Evolutionary conservation across 2,888 invertebrate genomes (phyloP), one percentile per base, ranked within the genome.

Genomic region (Troides helena): DNA sequence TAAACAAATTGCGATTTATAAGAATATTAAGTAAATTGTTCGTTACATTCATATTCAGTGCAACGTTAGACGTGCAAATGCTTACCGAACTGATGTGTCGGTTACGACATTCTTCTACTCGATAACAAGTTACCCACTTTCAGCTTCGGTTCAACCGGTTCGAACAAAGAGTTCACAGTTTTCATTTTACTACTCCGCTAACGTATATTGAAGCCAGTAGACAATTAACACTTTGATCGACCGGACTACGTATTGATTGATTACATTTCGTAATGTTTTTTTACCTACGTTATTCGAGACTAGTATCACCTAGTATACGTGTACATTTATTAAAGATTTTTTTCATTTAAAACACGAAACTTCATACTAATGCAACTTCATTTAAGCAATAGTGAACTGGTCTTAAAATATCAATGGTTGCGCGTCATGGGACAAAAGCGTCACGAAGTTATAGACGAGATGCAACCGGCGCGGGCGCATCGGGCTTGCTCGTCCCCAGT

Each of bases 31-130:
- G 76, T 82, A 86, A 86, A 88, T 87, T 86, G 86, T 81, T 73
- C 76, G 78, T 87, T 84, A 86, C 88, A 89, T 89, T 88, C 85
- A 78, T 79, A 84, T 86, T 87, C 87, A 90, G 90, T 90, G 87
- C 83, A 86, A 74, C 75, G 77, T 78, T 79, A 74, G 75, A 80
- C 75, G 80, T 75, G 82, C 77, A 75, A 53, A 82, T 85, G 80
- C 81, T 85, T 82, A 81, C 84, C 76, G 72, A 80, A 81, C 85
- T 82, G 82, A 84, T 75, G 72, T 79, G 82, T 81, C 76, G 81
- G 78, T 81, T 77, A 77, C 76, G 74, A 72, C 77, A 78, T 78
- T 83, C 80, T 81, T 81, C 80, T 78, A 80, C 79, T 79, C 77
- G 75, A 76, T 76, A 81, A 85, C 81, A 85, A 88, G 82, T 88